A percentile compares a stretch with the other conserved stretches of the same genome.
phyloP scores from a whole-genome alignment of 1,140 invertebrate species.

The Drosophila pseudoananassae region DNA sequence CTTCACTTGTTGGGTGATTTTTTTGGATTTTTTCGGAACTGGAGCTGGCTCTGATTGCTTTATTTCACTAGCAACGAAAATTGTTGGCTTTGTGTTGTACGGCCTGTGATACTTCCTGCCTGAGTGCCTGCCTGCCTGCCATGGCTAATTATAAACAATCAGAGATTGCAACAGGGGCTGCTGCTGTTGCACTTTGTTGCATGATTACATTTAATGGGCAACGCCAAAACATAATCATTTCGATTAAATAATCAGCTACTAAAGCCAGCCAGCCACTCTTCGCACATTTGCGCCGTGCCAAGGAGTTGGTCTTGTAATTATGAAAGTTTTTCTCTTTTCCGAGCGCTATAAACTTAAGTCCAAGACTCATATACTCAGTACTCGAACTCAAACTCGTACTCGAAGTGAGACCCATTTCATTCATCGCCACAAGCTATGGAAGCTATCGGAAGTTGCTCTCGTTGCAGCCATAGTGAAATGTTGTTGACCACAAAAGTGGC shows the following conservation, averaged over 20 bases:
- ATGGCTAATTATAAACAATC: constrained; percentile 63
- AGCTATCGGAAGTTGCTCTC: constrained; percentile 41
- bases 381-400: constrained; percentile 30
- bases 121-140: constrained; percentile 54
- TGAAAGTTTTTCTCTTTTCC: constrained; percentile 68
- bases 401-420: constrained; percentile 35
- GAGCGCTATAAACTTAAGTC: constrained; percentile 66
- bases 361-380: constrained; percentile 36
- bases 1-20: constrained; percentile 1
- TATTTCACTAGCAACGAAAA: constrained; percentile 49
- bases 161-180: constrained; percentile 32
- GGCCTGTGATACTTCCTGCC: constrained; percentile 64
- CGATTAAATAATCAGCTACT: constrained; percentile 79
- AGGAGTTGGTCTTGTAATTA: constrained; percentile 64
- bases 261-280: constrained; percentile 51
- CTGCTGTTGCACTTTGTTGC: constrained; percentile 37
- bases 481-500: constrained; percentile 64
- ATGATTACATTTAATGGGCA: constrained; percentile 74
- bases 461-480: constrained; percentile 36
- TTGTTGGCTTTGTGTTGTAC: constrained; percentile 29
- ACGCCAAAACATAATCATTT: constrained; percentile 77
- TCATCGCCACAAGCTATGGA: constrained; percentile 47
- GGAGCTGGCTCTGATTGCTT: constrained; percentile 53
- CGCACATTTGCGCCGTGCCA: constrained; percentile 61
- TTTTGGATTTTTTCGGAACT: constrained; percentile 25